Percentiles rank a stretch among this genome's conserved stretches.
These are phyloP conservation scores for Drosophila fuyamai DNA, from an alignment of 1,140 invertebrate species.

Conservation along the genomic window DNA sequence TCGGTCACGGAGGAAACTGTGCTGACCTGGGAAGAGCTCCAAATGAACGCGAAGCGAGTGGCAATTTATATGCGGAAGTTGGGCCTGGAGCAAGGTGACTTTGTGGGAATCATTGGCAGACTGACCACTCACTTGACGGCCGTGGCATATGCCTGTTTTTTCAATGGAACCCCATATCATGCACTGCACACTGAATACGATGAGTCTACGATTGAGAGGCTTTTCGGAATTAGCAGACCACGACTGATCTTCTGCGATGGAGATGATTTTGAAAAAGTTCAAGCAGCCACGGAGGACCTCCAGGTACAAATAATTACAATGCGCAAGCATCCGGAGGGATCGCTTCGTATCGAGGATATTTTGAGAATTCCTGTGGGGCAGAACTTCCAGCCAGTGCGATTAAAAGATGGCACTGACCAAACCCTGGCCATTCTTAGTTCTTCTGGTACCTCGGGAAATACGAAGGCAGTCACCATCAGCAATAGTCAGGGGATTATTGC, in stretches of 20 bases:
- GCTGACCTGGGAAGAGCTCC: constrained; percentile 27
- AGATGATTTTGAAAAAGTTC: constrained; percentile 30
- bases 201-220: constrained; percentile 10
- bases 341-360: constrained; percentile 24
- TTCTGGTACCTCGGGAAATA: constrained; percentile 90
- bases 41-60: constrained; percentile 24
- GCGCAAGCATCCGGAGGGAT: constrained; percentile 19
- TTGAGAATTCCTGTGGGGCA: constrained; percentile 14
- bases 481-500: constrained; percentile 81
- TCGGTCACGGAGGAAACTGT: constrained; percentile 42
- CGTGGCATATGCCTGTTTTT: constrained; percentile 42
- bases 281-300: constrained; percentile 22
- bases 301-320: constrained; percentile 32
- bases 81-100: constrained; percentile 18
- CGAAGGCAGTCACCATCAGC: constrained; percentile 91
- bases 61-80: constrained; percentile 18
- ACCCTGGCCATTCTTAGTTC: constrained; percentile 85
- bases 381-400: constrained; percentile 18
- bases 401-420: constrained; percentile 41
- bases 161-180: constrained; percentile 31
- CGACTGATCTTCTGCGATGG: constrained; percentile 60
- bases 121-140: constrained; percentile 34
- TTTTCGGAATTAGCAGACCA: constrained; percentile 40
- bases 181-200: constrained; percentile 29
- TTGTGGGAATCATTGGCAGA: constrained; percentile 38